phyloP scores from a whole-genome alignment of 2,888 invertebrate genomes.

The Erynnis tages region DNA sequence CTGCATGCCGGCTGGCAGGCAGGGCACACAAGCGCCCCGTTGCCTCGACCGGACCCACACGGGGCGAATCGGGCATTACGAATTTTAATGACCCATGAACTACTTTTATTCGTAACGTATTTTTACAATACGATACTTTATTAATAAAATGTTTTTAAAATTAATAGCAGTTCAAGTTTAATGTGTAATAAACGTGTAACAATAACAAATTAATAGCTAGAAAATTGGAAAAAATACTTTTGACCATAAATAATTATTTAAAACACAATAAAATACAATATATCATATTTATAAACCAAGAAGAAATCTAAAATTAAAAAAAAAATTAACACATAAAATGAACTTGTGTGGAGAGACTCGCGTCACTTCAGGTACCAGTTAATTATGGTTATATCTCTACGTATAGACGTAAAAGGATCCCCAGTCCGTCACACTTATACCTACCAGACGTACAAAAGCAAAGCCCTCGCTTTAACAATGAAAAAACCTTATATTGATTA shows the following conservation, averaged over 20 bases:
- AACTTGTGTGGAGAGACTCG: conserved; percentile 50
- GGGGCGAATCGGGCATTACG: conserved; percentile 25
- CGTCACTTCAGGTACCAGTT: conserved; percentile 74
- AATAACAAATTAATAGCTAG: no score
- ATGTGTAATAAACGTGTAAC: no score
- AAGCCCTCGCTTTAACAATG: conserved; percentile 42
- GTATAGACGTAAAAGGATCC: conserved; percentile 72
- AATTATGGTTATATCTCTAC: conserved; percentile 66
- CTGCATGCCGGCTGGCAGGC: conserved; percentile 57
- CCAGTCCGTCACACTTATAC: conserved; percentile 70
- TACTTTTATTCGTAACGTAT: neutral
- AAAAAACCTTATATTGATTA: conserved; percentile 32
- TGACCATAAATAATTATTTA: no score
- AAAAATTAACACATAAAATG: neutral
- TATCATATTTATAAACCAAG: neutral
- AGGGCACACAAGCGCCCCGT: conserved; percentile 62
- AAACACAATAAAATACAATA: no score
- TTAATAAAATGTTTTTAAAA: no score
- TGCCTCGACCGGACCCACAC: conserved; percentile 49
- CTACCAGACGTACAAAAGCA: conserved; percentile 74
- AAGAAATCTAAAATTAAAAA: neutral
- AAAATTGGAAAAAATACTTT: no score
- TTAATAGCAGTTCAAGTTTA: no score
- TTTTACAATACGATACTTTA: neutral
- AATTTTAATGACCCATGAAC: conserved; percentile 20